Percentiles rank a stretch among this genome's conserved stretches.
Evolutionary conservation across 1,140 invertebrate species (phyloP).

Genomic region (Prorops nasuta): DNA sequence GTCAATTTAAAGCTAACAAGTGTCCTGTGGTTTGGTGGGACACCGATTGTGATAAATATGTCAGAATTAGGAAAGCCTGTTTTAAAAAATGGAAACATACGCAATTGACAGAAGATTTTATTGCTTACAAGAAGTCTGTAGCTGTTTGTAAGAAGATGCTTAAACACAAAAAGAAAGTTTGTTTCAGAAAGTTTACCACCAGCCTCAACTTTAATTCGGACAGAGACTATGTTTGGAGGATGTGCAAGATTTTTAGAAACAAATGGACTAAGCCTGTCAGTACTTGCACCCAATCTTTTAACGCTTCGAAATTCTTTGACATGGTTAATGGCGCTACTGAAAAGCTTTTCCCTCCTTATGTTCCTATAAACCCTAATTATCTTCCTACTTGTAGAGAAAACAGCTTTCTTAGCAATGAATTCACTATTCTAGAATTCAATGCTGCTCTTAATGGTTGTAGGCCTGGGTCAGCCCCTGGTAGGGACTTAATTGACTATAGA

Average conservation of each 20-base stretch:
- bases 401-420: constrained; percentile 1
- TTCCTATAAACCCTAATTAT: neutral
- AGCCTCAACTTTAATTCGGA: neutral
- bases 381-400: constrained; percentile 2
- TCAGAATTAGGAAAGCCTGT: neutral
- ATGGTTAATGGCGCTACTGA: neutral
- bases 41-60: neutral
- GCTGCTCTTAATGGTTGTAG: neutral
- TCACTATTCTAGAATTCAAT: constrained; percentile 13
- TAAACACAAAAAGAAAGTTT: neutral
- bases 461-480: constrained; percentile 2
- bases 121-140: neutral
- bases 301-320: neutral
- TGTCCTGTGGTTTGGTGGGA: constrained; percentile 4
- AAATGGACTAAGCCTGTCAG: constrained; percentile 10
- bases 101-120: neutral
- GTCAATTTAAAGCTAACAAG: neutral
- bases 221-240: constrained; percentile 12
- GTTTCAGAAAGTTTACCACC: constrained; percentile 7
- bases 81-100: constrained; percentile 4
- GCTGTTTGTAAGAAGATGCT: neutral
- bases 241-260: constrained; percentile 18
- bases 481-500: constrained; percentile 9
- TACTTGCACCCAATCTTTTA: neutral
- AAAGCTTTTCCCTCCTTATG: constrained; percentile 3